Conservation (phyloP, 1,140 invertebrate genomes). For the Zaprionus vittiger region DNA sequence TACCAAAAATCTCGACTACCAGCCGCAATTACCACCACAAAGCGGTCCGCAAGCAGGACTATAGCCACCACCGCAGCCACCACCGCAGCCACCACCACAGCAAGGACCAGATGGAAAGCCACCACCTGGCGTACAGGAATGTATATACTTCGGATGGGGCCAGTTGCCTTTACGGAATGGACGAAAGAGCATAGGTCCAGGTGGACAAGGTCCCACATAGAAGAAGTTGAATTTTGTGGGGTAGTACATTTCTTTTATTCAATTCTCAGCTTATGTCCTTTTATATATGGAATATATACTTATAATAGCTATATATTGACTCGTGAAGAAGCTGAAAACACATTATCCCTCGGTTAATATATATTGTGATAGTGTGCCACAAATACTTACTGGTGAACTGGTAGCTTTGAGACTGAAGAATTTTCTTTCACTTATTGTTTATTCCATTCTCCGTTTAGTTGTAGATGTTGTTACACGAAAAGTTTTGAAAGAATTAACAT, state of each 20-base stretch:
- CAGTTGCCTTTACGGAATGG: slow-evolving; percentile 12
- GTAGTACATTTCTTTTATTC: slow-evolving; percentile 9
- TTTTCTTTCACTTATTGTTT: not conserved
- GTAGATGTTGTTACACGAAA: not conserved
- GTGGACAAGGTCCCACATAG: slow-evolving; percentile 24
- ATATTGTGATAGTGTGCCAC: not conserved
- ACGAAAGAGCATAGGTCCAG: slow-evolving; percentile 14
- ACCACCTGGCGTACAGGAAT: not conserved
- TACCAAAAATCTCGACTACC: slow-evolving; percentile 6
- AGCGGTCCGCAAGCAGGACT: not conserved
- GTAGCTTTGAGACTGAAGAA: not conserved
- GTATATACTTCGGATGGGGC: slow-evolving; percentile 4
- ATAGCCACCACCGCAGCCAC: not conserved
- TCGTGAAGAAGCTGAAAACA: not conserved
- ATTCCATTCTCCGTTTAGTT: not conserved
- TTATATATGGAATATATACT: not conserved
- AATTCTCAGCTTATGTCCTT: not conserved
- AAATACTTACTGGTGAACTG: not conserved
- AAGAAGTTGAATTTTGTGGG: slow-evolving; percentile 15
- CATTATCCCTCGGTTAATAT: not conserved
- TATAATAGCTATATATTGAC: too few relatives aligned
- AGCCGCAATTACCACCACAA: slow-evolving; percentile 17
- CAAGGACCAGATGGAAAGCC: not conserved
- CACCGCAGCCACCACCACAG: not conserved
- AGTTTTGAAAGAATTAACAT: not conserved